Evolutionary conservation across 2,888 invertebrate genomes (phyloP).

Genomic region (Antitype chi): DNA sequence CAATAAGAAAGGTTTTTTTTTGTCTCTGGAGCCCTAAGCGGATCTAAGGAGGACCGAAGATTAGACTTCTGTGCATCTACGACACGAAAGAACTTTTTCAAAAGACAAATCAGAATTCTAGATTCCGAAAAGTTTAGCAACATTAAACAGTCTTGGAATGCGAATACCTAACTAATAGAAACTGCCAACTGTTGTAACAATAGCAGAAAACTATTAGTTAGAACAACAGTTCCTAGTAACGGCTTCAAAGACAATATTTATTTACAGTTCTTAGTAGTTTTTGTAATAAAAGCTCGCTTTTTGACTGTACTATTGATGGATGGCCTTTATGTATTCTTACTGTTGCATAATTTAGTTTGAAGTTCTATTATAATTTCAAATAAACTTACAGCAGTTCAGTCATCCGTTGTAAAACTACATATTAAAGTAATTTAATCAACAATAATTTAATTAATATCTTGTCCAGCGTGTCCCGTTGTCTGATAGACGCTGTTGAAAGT

Average conservation of each 20-base stretch:
- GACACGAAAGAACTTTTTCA: background rate
- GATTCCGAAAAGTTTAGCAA: slow-evolving; percentile 5
- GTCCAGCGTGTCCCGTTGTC: too few relatives aligned
- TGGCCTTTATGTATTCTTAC: background rate
- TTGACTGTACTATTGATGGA: slow-evolving; percentile 37
- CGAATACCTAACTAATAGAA: slow-evolving; percentile 8
- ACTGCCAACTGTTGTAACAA: slow-evolving; percentile 39
- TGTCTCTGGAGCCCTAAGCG: too few relatives aligned
- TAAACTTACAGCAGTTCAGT: too few relatives aligned
- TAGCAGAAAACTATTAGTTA: slow-evolving; percentile 52
- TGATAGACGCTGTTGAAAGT: too few relatives aligned
- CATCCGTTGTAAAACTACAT: too few relatives aligned
- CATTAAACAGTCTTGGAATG: slow-evolving; percentile 10
- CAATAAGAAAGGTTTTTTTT: background rate
- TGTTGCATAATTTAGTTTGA: slow-evolving; percentile 7
- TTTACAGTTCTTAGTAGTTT: slow-evolving; percentile 55
- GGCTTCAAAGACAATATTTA: slow-evolving; percentile 58
- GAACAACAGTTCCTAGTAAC: slow-evolving; percentile 57
- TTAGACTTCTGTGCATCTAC: background rate
- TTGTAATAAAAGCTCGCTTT: slow-evolving; percentile 52
- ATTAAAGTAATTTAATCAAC: too few relatives aligned
- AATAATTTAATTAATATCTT: too few relatives aligned
- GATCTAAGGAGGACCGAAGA: background rate
- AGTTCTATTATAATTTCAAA: slow-evolving; percentile 3
- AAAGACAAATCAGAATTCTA: background rate